Base-by-base conservation (phyloP, 2,888 invertebrate species). In the Eledona agricola region DNA sequence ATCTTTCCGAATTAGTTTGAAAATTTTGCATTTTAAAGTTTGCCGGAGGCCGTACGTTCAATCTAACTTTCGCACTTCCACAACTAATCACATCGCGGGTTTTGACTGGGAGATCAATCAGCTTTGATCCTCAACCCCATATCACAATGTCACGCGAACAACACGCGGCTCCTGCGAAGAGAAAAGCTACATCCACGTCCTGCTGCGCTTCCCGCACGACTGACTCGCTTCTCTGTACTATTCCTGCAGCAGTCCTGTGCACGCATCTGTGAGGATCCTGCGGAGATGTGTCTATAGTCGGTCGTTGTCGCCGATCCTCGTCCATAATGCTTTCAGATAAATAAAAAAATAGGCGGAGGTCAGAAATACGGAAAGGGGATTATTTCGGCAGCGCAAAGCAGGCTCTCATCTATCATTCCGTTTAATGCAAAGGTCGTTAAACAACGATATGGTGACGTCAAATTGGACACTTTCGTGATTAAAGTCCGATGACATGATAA, bases 201-300 rank as follows among this genome's bases (percentile, higher is more conserved):
- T n/a, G 9, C 4, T 17, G 45, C 23, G 46, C 7, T 52, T 28
- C 46, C 58, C 59, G 63, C 60, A 63, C 60, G 57, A 63, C 63
- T 63, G 55, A n/a, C n/a, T n/a, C n/a, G n/a, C n/a, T n/a, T n/a
- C n/a, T n/a, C n/a, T n/a, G n/a, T n/a, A 32, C 52, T 47, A 55
- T 50, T 46, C 57, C 59, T 61, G 55, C 60, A 42, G 59, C 61
- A 58, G 55, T 62, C 56, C 53, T 42, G 51, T 26, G 38, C 31
- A 53, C 46, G 54, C 50, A 49, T 51, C 51, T 54, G 51, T 31
- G 34, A 46, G 50, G 25, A 52, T 51, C 34, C 47, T 55, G 51
- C 42, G 43, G 51, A 38, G 38, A 32, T 26, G 26, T 26, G 31
- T n/a, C n/a, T 29, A 40, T 22, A 50, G 13, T 34, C 51, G 35